Base-by-base conservation (phyloP, 2,797 vertebrate genomes). In the Poliocrania exsul region DNA sequence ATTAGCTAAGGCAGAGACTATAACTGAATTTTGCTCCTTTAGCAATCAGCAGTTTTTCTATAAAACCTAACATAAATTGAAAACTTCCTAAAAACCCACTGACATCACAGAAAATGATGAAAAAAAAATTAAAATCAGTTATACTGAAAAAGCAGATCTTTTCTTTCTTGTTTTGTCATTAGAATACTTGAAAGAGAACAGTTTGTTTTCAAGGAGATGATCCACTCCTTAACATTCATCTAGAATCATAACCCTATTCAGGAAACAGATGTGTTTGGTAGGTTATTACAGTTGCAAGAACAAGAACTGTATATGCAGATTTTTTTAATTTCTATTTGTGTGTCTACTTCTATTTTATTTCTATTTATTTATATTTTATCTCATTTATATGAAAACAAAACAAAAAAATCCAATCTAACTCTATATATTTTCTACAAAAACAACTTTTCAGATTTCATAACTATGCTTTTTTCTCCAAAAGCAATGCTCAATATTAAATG, bases 171-270 rank as follows among this genome's bases (percentile, higher is more conserved):
- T 62, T 91, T 87, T 74, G 29, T 71, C 44, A 86, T 44, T 54
- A 75, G 42, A 94, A 47, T 58, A 94, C 70, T 54, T 81, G 65
- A 91, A 81, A 89, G 64, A 69, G 88, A 93, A 81, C 11, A 47
- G 21, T 80, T 73, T 69, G n/a, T 67, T 91, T 81, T 44, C 61
- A 74, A 87, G 56, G 56, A 65, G 21, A 5, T 75, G 20, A 95
- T 89, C 31, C 23, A 56, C 21, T 81, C 42, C 18, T 66, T 62
- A 92, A 31, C 9, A 40, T 35, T 69, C 25, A 87, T 16, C 19
- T 81, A 74, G 62, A 86, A 72, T 46, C 23, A n/a, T 44, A 86
- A 77, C 6, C 6, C 15, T 67, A 37, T 67, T 84, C 65, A 66
- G 21, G 29, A 85, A 82, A 87, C 42, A 37, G 42, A 53, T 38